Conservation (phyloP, 92 coral and sea anemone species). For the Zoanthus gigantus region DNA sequence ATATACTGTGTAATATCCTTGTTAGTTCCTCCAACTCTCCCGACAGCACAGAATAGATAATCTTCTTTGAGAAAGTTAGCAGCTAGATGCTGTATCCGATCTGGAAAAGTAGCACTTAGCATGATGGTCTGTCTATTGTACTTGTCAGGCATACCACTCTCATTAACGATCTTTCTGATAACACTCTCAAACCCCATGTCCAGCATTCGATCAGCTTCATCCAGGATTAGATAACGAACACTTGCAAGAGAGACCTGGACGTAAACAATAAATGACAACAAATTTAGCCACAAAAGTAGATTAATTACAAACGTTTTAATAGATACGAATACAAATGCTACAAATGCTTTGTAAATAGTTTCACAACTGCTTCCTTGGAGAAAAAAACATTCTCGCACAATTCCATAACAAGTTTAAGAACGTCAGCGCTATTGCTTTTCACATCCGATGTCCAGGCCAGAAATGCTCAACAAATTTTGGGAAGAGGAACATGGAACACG, state of each 20-base stretch:
- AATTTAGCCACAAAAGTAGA: too few species aligned
- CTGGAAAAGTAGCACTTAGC: conserved; percentile 99
- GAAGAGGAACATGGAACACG: too few species aligned
- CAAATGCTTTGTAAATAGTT: too few species aligned
- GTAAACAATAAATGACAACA: too few species aligned
- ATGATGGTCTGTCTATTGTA: conserved; percentile 88
- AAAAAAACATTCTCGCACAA: too few species aligned
- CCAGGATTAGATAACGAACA: conserved; percentile 84
- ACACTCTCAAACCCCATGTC: conserved; percentile 96
- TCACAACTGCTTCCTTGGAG: too few species aligned
- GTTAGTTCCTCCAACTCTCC: conserved; percentile 94
- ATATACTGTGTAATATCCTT: conserved; percentile 83
- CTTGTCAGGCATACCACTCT: conserved; percentile 79
- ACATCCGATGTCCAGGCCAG: too few species aligned
- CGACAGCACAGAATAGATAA: conserved; percentile 90
- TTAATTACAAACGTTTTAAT: too few species aligned
- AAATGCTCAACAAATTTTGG: too few species aligned
- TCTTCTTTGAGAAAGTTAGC: conserved; percentile 86
- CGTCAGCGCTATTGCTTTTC: too few species aligned
- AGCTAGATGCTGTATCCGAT: conserved; percentile 92
- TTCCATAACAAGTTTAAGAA: too few species aligned
- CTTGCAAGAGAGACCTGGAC: conserved; percentile 76
- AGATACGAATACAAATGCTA: too few species aligned
- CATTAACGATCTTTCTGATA: conserved; percentile 77
- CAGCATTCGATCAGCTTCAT: conserved; percentile 98